Base-by-base conservation (phyloP, 1,140 invertebrate species). In the Aradophagus sp. region DNA sequence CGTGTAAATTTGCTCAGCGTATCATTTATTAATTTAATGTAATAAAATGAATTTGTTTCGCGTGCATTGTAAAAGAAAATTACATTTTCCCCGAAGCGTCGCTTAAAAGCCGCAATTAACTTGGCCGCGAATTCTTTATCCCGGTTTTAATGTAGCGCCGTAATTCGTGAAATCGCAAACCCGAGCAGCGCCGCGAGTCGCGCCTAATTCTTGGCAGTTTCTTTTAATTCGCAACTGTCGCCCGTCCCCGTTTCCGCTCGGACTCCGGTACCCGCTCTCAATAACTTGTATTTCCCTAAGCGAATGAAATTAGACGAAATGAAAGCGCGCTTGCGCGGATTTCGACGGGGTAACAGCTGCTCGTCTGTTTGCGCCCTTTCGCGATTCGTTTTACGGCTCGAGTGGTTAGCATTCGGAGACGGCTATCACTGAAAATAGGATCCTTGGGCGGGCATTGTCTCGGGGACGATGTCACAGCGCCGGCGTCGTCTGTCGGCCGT, bases 401-500 rank as follows among this genome's bases (percentile, higher is more conserved):
- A 76, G 68, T 62, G 62, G 63, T 74, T 77, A 80, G 62, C 68
- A 48, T 45, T 67, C 38, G 59, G 73, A 78, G 77, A 80, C 77
- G 74, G 48, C 58, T 82, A 82, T 82, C 78, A 77, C 80, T 70
- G 77, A 82, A 83, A 83, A 82, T 83, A 83, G 80, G 78, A 79
- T 78, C 71, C 71, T 71, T 70, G 59, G 73, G 50, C 63, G 66
- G 69, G 78, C 73, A 81, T 80, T 82, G 77, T 72, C 50, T 73
- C 31, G 63, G 62, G n/a, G n/a, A n/a, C n/a, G n/a, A n/a, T n/a
- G n/a, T n/a, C n/a, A n/a, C n/a, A n/a, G n/a, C 65, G 70, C 67
- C 47, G 55, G 41, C 55, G 47, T 75, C 45, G 50, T 44, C 61
- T 80, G 78, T 81, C 78, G 76, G 74, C 73, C 71, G 68, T 56